Conservation (phyloP, 2,888 invertebrate species). For the Argyresthia albistria region DNA sequence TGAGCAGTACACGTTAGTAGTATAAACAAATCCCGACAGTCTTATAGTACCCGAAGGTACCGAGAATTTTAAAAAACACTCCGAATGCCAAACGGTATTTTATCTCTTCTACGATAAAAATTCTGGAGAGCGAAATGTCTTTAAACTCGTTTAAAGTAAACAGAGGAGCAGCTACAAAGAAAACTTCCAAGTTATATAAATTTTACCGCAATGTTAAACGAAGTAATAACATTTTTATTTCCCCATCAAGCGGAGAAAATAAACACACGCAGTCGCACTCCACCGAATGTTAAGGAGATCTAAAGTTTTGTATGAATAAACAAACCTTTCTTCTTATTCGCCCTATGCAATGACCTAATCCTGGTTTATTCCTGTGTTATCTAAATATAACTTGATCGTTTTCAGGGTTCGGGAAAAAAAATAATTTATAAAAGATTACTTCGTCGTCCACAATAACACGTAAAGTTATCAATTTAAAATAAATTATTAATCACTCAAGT, state of each 20-base stretch:
- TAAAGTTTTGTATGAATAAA: not conserved
- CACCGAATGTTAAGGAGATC: constrained; percentile 19
- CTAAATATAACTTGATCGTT: too few relatives aligned
- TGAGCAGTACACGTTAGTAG: too few relatives aligned
- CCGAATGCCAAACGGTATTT: constrained; percentile 7
- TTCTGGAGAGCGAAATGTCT: constrained; percentile 1
- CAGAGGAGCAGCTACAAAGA: constrained; percentile 32
- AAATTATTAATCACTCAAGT: too few relatives aligned
- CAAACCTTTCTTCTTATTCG: too few relatives aligned
- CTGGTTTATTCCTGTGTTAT: too few relatives aligned
- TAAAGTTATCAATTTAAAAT: too few relatives aligned
- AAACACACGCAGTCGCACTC: constrained; percentile 18
- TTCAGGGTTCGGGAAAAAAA: too few relatives aligned
- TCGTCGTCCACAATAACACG: too few relatives aligned
- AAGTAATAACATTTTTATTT: constrained; percentile 47
- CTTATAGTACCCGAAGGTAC: too few relatives aligned
- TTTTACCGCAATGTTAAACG: constrained; percentile 39
- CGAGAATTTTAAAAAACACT: not conserved
- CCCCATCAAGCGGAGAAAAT: constrained; percentile 30
- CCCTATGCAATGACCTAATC: too few relatives aligned
- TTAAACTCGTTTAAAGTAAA: constrained; percentile 23
- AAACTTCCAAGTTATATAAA: constrained; percentile 34
- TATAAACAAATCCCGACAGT: too few relatives aligned
- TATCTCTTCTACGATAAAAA: constrained; percentile 17
- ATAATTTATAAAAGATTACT: too few relatives aligned